A percentile compares a stretch with the other conserved stretches of the same genome.
Evolutionary conservation across 2,888 invertebrate species (phyloP).

Genomic region (Coremacera marginata): DNA sequence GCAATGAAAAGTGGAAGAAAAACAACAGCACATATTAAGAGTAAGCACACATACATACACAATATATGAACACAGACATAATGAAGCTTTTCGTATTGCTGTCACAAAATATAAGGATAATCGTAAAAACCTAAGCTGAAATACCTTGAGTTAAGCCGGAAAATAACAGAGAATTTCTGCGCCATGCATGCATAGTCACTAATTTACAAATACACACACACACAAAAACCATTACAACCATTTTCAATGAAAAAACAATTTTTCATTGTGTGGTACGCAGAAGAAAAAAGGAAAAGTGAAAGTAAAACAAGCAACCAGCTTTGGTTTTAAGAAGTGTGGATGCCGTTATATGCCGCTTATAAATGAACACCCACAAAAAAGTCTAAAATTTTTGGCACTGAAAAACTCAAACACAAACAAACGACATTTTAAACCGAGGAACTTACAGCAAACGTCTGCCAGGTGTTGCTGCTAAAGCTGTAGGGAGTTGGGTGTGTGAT

Average conservation of each 20-base stretch:
- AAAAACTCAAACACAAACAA: not conserved
- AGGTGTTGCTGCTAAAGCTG: not conserved
- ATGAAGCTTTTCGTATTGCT: not conserved
- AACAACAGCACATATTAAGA: not conserved
- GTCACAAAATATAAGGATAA: constrained; percentile 26
- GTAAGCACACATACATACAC: not conserved
- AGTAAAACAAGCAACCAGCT: too few species aligned
- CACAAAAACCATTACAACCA: not conserved
- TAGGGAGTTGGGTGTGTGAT: not conserved
- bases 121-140: constrained; percentile 10
- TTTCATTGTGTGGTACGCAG: too few species aligned
- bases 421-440: not conserved
- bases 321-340: too few species aligned
- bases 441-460: not conserved
- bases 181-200: not conserved
- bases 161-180: not conserved
- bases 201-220: not conserved
- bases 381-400: not conserved
- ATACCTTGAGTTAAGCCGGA: constrained; percentile 1
- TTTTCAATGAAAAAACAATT: not conserved
- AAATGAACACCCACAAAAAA: not conserved
- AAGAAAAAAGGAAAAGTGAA: too few species aligned
- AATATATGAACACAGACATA: not conserved
- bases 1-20: not conserved
- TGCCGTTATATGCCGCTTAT: too few species aligned